These are phyloP conservation scores for Smutsia gigantea DNA, from an alignment of 2,797 vertebrate species.

Conservation along the genomic window DNA sequence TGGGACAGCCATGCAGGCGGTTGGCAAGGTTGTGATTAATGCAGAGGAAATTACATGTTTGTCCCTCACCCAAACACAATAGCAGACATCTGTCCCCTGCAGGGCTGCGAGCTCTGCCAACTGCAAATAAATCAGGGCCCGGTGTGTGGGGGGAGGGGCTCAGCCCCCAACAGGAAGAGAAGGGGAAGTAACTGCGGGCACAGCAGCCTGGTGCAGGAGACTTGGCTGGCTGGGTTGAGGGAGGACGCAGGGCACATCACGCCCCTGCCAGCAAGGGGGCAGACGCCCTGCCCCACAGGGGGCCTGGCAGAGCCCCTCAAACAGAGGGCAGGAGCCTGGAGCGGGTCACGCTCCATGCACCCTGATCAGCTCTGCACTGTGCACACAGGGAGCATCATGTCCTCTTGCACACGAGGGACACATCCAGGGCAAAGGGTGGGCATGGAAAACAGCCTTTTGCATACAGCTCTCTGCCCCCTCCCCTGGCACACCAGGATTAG, in stretches of 20 bases:
- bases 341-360: accelerated
- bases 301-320: not conserved
- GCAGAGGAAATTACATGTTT: constrained; percentile 54
- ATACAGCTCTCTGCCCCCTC: accelerated
- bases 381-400: not conserved
- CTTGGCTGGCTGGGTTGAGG: not conserved
- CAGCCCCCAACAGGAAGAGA: constrained; percentile 61
- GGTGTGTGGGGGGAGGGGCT: too few relatives aligned
- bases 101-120: constrained; percentile 52
- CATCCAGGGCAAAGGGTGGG: not conserved
- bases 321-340: not conserved
- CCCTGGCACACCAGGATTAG: accelerated
- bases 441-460: accelerated
- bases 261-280: not conserved
- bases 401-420: accelerated
- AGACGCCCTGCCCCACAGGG: not conserved
- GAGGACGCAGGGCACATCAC: accelerated
- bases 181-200: constrained; percentile 54
- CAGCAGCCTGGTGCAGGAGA: constrained; percentile 58
- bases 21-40: constrained; percentile 51
- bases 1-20: not conserved
- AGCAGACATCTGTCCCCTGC: constrained; percentile 78
- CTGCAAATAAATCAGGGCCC: constrained; percentile 51
- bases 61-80: constrained; percentile 54
- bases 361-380: too few relatives aligned